Evolutionary conservation across 2,113 vertebrate genomes (phyloP), one percentile per base, ranked within the genome.

Genomic region (Pipra filicauda): DNA sequence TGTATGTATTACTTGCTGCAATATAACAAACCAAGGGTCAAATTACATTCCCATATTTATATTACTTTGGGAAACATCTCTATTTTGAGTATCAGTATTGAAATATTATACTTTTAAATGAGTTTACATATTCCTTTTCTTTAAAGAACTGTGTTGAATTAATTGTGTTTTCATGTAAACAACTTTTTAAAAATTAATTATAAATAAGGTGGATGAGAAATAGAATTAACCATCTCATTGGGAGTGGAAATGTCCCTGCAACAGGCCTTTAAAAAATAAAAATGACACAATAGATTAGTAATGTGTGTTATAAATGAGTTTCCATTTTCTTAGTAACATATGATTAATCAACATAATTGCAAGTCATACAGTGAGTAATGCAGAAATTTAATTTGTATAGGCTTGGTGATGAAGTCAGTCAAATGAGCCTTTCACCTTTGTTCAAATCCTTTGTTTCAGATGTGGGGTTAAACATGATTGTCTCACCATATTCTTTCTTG

Each of bases 311-410:
- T 84, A 93, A 97, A 91, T 73, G 69, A 85, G 88, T 89, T 96
- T 94, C 85, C 92, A 96, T 96, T 92, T 94, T 91, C 91, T 93
- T 84, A 75, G 92, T 85, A 96, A 92, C 88, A 66, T 94, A 92
- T 93, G 92, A 96, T 97, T 94, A 96, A 96, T 94, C 93, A 96
- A 87, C 92, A 89, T 96, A 97, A 97, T 97, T 96, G 88, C 91
- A 93, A 96, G 91, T 75, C 37, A 4, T 81, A 43, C 91, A 72
- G 62, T 97, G 96, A 96, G 93, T 95, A 95, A 97, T 91, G 73
- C 12, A 78, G 65, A 88, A 69, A 62, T 92, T 93, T 94, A 93
- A 95, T 96, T 94, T 96, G 69, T 87, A 90, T 12, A 81, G 85
- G 93, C 88, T 96, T 84, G 79, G 75, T 95, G 85, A 86, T 88